These are phyloP conservation scores for Ramphastos sulfuratus DNA, from an alignment of 2,113 vertebrate species.

Conservation along the genomic window DNA sequence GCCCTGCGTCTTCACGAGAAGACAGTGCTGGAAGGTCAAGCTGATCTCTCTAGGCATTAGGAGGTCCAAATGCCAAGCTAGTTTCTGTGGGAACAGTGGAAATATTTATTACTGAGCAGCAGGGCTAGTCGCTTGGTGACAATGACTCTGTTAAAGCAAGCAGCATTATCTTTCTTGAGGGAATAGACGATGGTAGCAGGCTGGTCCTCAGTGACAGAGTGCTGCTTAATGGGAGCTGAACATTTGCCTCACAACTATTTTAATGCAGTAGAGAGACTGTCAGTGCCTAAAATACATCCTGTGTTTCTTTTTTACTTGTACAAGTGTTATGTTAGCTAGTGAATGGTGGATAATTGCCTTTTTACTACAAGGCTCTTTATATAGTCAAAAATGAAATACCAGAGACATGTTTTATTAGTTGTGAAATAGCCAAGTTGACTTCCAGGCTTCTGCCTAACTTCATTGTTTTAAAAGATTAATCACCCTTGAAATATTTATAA, in stretches of 20 bases:
- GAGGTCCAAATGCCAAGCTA: not conserved
- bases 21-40: not conserved
- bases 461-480: conserved; percentile 70
- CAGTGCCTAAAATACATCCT: conserved; percentile 51
- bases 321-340: conserved; percentile 54
- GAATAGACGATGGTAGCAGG: conserved; percentile 42
- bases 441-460: conserved; percentile 62
- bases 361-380: conserved; percentile 33
- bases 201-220: conserved; percentile 21
- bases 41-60: conserved; percentile 30
- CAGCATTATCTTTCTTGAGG: conserved; percentile 50
- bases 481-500: conserved; percentile 68
- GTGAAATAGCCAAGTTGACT: conserved; percentile 60
- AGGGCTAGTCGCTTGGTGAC: conserved; percentile 55
- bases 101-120: conserved; percentile 51
- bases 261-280: conserved; percentile 44
- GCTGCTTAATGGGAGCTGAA: conserved; percentile 53
- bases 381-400: conserved; percentile 62
- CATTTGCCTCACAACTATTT: conserved; percentile 43
- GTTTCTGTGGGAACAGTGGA: conserved; percentile 57
- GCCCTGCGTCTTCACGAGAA: not conserved
- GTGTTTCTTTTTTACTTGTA: conserved; percentile 42
- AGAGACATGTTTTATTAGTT: conserved; percentile 70
- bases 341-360: conserved; percentile 60
- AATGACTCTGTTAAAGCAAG: conserved; percentile 48